Conservation (phyloP, 2,113 vertebrate species). For the Psilopsiagon aurifrons region DNA sequence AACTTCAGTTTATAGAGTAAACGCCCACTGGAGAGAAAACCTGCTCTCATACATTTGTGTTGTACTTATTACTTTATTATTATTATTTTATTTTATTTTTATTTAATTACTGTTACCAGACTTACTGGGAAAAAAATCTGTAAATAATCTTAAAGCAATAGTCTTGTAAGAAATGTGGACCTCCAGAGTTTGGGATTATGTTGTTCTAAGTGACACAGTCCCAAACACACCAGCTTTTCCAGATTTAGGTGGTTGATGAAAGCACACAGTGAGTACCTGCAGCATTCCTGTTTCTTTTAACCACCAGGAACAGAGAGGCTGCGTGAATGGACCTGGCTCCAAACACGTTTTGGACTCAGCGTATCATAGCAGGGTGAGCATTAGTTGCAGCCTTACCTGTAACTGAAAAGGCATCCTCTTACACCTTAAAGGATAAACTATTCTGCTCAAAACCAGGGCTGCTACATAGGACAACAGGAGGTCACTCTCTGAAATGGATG, state of each 20-base stretch:
- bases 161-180: neutral
- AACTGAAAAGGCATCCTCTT: neutral
- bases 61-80: neutral
- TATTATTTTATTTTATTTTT: too few species aligned
- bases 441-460: neutral
- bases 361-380: rapidly evolving
- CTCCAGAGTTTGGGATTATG: neutral
- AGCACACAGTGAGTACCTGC: neutral
- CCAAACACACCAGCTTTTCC: neutral
- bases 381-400: neutral
- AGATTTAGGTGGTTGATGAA: neutral
- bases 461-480: neutral
- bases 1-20: neutral
- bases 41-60: neutral
- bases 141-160: neutral
- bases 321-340: neutral
- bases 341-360: neutral
- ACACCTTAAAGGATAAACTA: neutral
- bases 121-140: neutral
- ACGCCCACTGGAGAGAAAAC: neutral
- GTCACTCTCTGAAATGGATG: neutral
- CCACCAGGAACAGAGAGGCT: neutral
- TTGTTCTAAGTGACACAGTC: neutral
- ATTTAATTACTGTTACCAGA: neutral
- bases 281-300: neutral